Percentiles rank a stretch among this genome's conserved stretches.
phyloP scores from a whole-genome alignment of 2,797 vertebrate genomes.

The Typhlichthys eigenmanni region DNA sequence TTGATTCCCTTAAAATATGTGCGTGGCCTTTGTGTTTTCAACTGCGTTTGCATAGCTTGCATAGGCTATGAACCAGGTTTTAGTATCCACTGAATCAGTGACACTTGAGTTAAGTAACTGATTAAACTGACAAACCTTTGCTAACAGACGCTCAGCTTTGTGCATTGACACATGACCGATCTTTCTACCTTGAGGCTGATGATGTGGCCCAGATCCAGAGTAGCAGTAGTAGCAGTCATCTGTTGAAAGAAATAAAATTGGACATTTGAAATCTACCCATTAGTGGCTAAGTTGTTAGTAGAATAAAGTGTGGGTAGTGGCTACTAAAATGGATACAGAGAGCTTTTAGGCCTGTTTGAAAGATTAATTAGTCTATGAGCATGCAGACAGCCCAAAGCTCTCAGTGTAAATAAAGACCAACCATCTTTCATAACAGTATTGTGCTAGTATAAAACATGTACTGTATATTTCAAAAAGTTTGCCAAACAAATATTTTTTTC shows the following conservation, averaged over 20 bases:
- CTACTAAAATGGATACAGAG: slow-evolving; percentile 11
- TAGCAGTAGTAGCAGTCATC: not conserved
- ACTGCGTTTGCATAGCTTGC: too few species aligned
- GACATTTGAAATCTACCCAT: slow-evolving; percentile 3
- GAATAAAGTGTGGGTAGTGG: slow-evolving; percentile 6
- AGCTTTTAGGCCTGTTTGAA: slow-evolving; percentile 13
- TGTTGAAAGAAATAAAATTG: not conserved
- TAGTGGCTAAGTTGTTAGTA: not conserved
- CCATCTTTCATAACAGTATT: not conserved
- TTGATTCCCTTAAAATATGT: too few species aligned
- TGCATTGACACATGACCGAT: too few species aligned
- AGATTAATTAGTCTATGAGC: slow-evolving; percentile 6
- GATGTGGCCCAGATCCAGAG: not conserved
- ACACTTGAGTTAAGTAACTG: slow-evolving; percentile 22
- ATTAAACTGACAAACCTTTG: slow-evolving; percentile 14
- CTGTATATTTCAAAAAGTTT: too few species aligned
- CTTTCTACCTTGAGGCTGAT: not conserved
- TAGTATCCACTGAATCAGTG: too few species aligned
- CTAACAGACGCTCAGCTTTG: not conserved
- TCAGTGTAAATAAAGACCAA: slow-evolving; percentile 9
- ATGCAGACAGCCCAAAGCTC: not conserved
- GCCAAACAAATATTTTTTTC: not conserved
- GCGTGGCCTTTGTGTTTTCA: too few species aligned
- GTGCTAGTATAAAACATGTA: not conserved
- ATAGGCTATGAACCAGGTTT: too few species aligned